Evolutionary conservation across 2,113 vertebrate species (phyloP).

Genomic region (Vicugna pacos): DNA sequence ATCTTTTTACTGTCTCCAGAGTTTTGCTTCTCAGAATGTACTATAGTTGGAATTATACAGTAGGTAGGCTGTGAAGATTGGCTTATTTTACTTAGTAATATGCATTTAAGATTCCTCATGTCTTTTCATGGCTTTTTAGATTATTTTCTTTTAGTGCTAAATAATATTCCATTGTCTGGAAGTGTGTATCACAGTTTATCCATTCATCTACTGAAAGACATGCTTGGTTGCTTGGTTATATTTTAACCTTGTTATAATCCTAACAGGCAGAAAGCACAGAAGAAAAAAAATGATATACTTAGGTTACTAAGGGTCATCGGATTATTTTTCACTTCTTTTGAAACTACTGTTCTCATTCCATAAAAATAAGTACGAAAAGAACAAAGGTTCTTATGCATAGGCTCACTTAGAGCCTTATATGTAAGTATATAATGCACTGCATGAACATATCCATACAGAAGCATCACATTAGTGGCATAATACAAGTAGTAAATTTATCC

Average conservation of each 20-base stretch:
- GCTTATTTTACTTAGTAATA: background rate
- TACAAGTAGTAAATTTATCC: background rate
- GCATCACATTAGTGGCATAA: background rate
- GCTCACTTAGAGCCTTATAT: background rate
- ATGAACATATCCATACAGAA: background rate
- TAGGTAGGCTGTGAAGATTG: background rate
- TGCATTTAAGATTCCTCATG: background rate
- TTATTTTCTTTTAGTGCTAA: background rate
- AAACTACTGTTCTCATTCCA: background rate
- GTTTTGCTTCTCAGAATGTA: background rate
- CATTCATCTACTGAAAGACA: background rate
- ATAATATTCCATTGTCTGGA: background rate
- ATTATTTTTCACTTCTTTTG: background rate
- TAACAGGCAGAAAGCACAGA: background rate
- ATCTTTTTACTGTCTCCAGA: background rate
- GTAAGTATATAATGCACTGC: background rate
- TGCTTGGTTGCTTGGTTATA: background rate
- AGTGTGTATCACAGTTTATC: background rate
- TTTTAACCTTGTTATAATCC: background rate
- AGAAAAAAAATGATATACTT: constrained; percentile 22
- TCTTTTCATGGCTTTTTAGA: background rate
- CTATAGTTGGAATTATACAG: background rate
- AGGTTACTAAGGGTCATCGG: background rate
- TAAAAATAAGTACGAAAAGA: background rate
- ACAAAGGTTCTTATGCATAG: background rate